Conservation (phyloP, 2,797 vertebrate species). For the Pogoniulus pusillus region DNA sequence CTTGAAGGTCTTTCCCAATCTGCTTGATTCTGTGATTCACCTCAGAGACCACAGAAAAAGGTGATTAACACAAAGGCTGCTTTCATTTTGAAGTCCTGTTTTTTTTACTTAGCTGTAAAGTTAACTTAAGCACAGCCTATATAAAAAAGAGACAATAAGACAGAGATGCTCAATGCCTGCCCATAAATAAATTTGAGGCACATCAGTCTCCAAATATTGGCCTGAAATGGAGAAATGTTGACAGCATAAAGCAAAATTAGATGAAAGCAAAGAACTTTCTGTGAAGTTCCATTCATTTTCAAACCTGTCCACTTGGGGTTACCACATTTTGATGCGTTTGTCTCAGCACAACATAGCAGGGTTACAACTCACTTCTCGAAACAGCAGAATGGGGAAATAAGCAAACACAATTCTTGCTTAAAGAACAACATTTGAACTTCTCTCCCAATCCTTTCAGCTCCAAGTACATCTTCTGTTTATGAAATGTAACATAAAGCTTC, state of each 20-base stretch:
- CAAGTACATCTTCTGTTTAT: neutral
- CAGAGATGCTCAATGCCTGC: neutral
- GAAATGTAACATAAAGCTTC: neutral
- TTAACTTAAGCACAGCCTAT: neutral
- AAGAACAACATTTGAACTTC: neutral
- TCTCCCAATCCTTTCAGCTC: neutral
- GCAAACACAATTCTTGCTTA: neutral
- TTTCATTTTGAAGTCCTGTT: conserved; percentile 24
- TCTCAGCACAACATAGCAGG: neutral
- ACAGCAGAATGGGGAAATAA: neutral
- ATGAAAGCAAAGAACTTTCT: neutral
- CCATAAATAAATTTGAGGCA: neutral
- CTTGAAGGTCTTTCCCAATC: too few relatives aligned
- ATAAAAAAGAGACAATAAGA: neutral
- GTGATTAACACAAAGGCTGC: conserved; percentile 30
- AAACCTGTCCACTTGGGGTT: neutral
- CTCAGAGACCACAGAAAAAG: neutral
- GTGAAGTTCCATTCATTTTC: neutral
- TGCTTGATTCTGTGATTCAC: neutral
- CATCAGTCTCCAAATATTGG: neutral
- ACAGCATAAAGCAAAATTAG: neutral
- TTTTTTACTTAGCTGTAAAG: conserved; percentile 5
- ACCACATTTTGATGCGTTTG: neutral
- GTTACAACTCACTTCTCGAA: neutral
- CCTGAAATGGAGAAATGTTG: neutral